Evolutionary conservation across 2,888 invertebrate species (phyloP), one percentile per base, ranked within the genome.

Genomic region (Melanostoma scalare): DNA sequence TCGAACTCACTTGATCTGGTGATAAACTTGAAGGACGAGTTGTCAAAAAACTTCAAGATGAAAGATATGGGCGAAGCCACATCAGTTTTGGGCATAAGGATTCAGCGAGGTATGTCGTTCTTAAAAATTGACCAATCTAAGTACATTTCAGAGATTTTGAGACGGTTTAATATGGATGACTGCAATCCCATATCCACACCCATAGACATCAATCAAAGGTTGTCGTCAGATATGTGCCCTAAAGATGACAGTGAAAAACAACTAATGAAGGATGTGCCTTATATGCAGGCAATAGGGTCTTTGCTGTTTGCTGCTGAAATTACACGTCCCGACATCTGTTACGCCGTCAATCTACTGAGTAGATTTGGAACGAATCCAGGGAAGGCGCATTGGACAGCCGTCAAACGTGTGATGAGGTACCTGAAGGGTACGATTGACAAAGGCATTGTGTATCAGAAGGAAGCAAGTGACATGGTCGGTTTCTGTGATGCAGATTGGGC

Each of bases 331-430:
- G 20, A 20, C 20, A 20, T 20, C 20, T 20, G 20, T 20, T 78
- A 53, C 38, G 78, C 84, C 0, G 73, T 80, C 0, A 78, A 86
- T 48, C 20, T 69, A 2, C 60, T 86, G 1, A 79, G 84, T 42
- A 10, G 84, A 53, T 81, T 46, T 75, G n/a, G 44, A n/a, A 65
- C 50, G 0, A 85, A 86, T 65, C 78, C 79, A 61, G 82, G 86
- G 33, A 85, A 82, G 74, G 69, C 81, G 6, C 85, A 74, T 60
- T 85, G 77, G 85, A 4, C 10, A 65, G 80, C 85, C 56, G 68
- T 84, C 1, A 85, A 84, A 61, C 61, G 79, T 20, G 69, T 84
- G 10, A 55, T 84, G 55, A 44, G 80, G 35, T 77, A 80, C 65
- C 31, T 78, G 30, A 81, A 85, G 53, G 77, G 78, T 3, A 75